Conservation (phyloP, 2,797 vertebrate species). For the Octomys mimax region DNA sequence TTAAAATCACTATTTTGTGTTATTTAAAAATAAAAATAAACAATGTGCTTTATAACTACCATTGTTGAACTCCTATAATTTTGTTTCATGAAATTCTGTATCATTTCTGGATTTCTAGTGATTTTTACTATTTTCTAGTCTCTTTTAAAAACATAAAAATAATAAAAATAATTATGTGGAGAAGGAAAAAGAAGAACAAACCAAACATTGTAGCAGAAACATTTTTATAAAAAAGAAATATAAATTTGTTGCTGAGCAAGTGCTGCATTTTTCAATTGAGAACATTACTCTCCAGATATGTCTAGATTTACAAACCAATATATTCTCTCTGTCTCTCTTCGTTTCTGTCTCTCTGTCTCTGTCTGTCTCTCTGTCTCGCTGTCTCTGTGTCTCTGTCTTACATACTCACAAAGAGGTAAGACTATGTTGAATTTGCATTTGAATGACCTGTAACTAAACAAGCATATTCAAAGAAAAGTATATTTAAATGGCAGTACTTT, state of each 20-base stretch:
- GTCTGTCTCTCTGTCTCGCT: neutral
- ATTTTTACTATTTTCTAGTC: too few relatives aligned
- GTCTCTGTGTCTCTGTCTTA: neutral
- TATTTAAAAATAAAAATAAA: too few relatives aligned
- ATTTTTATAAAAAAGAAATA: neutral
- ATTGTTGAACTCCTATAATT: too few relatives aligned
- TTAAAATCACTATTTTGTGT: too few relatives aligned
- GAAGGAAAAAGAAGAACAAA: neutral
- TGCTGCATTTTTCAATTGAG: neutral
- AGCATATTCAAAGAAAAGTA: neutral
- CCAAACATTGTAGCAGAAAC: neutral
- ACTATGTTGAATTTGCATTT: neutral
- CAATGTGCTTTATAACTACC: too few relatives aligned
- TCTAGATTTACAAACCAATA: neutral
- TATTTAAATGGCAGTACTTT: constrained; percentile 1
- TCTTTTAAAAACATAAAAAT: too few relatives aligned
- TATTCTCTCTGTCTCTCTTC: neutral
- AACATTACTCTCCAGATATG: neutral
- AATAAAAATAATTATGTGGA: too few relatives aligned
- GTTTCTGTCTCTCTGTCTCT: neutral
- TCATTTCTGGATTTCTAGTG: too few relatives aligned
- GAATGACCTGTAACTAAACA: neutral
- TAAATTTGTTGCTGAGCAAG: neutral
- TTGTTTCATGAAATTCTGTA: too few relatives aligned
- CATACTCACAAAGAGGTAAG: neutral